A percentile compares a stretch with the other conserved stretches of the same genome.
phyloP scores from a whole-genome alignment of 1,140 invertebrate genomes.

The Pogonomyrmex californicus region DNA sequence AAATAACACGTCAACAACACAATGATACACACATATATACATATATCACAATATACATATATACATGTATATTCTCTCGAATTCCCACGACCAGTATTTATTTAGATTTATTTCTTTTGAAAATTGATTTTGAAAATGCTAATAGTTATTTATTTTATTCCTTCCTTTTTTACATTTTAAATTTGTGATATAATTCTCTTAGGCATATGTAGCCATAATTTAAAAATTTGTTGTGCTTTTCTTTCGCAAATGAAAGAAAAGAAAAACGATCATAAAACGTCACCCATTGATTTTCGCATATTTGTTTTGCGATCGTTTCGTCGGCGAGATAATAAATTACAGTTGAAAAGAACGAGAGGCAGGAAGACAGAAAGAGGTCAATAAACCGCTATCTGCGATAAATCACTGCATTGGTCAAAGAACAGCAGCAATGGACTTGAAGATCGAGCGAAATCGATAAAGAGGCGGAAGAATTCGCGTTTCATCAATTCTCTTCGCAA shows the following conservation, averaged over 20 bases:
- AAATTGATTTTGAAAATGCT: too few relatives aligned
- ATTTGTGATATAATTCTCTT: too few relatives aligned
- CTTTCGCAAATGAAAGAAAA: neutral
- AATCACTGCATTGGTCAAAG: conserved; percentile 54
- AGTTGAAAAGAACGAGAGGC: conserved; percentile 41
- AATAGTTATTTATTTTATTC: too few relatives aligned
- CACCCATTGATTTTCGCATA: neutral
- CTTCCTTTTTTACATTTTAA: too few relatives aligned
- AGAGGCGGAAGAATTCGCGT: neutral
- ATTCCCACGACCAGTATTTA: too few relatives aligned
- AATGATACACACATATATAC: too few relatives aligned
- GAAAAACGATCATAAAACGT: conserved; percentile 12
- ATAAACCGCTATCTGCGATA: conserved; percentile 57
- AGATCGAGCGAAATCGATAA: neutral
- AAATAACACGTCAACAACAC: too few relatives aligned
- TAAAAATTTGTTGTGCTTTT: neutral
- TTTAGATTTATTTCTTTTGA: too few relatives aligned
- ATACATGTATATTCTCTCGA: too few relatives aligned
- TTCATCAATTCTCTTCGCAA: neutral
- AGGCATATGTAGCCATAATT: neutral
- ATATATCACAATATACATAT: too few relatives aligned
- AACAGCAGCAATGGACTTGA: conserved; percentile 1
- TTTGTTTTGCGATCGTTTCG: conserved; percentile 16
- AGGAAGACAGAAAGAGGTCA: conserved; percentile 47
- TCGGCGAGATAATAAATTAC: conserved; percentile 70